Base-by-base conservation (phyloP, 2,113 vertebrate genomes). In the Acanthisitta chloris region DNA sequence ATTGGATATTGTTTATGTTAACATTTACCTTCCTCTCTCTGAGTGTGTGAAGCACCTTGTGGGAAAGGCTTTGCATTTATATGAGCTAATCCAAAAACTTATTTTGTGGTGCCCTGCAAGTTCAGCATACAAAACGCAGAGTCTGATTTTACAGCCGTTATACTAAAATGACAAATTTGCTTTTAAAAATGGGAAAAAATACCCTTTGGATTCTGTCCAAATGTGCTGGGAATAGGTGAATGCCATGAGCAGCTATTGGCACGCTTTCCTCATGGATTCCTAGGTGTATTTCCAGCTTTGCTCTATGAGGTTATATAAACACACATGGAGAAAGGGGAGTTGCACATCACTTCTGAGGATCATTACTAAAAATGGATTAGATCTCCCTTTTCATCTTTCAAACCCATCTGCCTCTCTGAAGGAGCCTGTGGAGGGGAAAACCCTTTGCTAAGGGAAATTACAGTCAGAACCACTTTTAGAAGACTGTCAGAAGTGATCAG, bases 391-490 rank as follows among this genome's bases (percentile, higher is more conserved):
- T 66, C 67, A 58, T 76, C 96, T 90, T 71, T 76, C 76, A 69
- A 80, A 48, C 36, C 62, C 76, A 38, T 76, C 54, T 55, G 29
- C 55, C 42, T 77, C 29, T 93, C 38, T 86, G 72, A 77, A 88
- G 55, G n/a, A 92, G 79, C 51, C 43, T 70, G 62, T 61, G 42
- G 16, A 94, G 55, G 59, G 67, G 38, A 91, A 42, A 46, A 57
- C 33, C 49, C 87, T 93, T 80, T 77, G 82, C 87, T 73, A 84
- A 83, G 67, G 76, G 76, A 90, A 92, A 91, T 77, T 73, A 86
- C 9, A 65, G 62, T 21, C 85, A 86, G 71, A 93, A 34, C 8
- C 55, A 55, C 79, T 92, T 59, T 51, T 34, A 73, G 67, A 86
- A 38, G 29, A 55, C 71, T 86, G 90, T 88, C 90, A 96, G 9